Evolutionary conservation across 2,888 invertebrate species (phyloP).

Genomic region (Theretra japonica): DNA sequence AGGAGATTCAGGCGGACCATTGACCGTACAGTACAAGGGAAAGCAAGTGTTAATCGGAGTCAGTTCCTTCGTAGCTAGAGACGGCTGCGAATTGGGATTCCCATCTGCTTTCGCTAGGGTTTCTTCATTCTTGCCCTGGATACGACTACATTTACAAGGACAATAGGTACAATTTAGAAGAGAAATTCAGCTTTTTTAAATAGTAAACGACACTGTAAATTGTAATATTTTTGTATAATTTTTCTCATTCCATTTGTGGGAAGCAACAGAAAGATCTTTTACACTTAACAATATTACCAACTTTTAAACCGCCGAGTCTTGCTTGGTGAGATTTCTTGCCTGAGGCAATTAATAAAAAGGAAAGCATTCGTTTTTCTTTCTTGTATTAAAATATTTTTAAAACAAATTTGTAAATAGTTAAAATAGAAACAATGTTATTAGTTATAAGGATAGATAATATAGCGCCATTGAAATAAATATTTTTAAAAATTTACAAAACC

Average conservation of each 20-base stretch:
- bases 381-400: background rate
- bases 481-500: no score
- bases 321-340: background rate
- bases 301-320: background rate
- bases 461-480: no score
- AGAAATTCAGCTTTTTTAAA: background rate
- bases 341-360: background rate
- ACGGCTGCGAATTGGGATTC: conserved; percentile 66
- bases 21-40: conserved; percentile 56
- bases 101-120: conserved; percentile 71
- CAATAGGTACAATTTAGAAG: background rate
- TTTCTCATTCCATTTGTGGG: background rate
- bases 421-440: background rate
- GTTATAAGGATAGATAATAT: no score
- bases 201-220: background rate
- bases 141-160: conserved; percentile 37
- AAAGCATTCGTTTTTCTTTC: background rate
- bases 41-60: conserved; percentile 64
- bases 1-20: conserved; percentile 72
- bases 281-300: background rate
- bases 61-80: conserved; percentile 69
- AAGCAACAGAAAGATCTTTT: background rate
- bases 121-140: conserved; percentile 63
- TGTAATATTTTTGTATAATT: background rate
- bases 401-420: background rate